phyloP scores from a whole-genome alignment of 2,888 invertebrate species.

The Archips crataeganus region DNA sequence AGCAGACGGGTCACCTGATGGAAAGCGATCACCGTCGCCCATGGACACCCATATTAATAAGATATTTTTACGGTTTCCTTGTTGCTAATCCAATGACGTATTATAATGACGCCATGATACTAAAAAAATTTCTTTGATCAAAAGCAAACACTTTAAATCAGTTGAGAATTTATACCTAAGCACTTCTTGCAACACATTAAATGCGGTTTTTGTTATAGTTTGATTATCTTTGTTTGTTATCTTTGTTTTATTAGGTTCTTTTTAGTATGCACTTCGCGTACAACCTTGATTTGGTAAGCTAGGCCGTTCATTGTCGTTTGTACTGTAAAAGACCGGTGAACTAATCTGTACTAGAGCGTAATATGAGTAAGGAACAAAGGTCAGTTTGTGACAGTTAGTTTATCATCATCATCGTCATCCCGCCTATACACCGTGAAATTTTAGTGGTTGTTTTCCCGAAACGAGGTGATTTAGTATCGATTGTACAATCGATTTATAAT shows the following conservation, averaged over 20 bases:
- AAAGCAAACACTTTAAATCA: neutral
- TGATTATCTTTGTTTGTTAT: neutral
- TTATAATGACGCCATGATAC: neutral
- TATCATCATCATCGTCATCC: too few relatives aligned
- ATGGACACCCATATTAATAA: too few relatives aligned
- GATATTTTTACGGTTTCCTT: neutral
- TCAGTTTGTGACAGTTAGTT: neutral
- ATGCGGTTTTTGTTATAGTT: neutral
- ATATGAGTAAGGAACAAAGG: conserved; percentile 10
- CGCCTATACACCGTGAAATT: too few relatives aligned
- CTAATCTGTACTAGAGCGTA: conserved; percentile 5
- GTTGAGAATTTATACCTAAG: neutral
- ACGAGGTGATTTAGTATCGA: too few relatives aligned
- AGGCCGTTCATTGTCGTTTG: conserved; percentile 51
- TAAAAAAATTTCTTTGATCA: neutral
- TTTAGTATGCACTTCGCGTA: conserved; percentile 43
- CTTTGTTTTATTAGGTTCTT: conserved; percentile 26
- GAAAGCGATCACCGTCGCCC: too few relatives aligned
- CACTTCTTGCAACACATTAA: neutral
- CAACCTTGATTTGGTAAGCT: conserved; percentile 43
- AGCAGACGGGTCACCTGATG: too few relatives aligned
- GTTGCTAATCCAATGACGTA: neutral
- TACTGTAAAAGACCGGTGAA: conserved; percentile 31
- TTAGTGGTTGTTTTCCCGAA: too few relatives aligned
- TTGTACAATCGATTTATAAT: too few relatives aligned